Evolutionary conservation across 30 jellyfish, hydroid and myxozoan genomes (phyloP), one percentile per base, ranked within the genome.

Genomic region (Aurelia coerulea): DNA sequence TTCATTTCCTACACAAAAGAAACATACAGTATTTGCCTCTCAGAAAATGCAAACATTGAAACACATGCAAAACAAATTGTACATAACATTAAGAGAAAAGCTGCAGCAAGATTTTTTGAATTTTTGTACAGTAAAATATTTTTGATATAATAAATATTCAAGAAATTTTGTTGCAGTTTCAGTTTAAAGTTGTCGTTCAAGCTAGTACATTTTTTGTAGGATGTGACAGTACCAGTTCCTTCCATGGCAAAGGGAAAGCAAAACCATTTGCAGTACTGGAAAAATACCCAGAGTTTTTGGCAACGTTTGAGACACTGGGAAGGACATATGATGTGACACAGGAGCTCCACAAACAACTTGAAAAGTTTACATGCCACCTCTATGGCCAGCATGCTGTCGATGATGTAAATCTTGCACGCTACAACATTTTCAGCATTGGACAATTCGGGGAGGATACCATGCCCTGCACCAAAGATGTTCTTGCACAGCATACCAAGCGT

Each of bases 221-320:
- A 56, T 77, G 65, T 29, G 77, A 62, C 76, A 19, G 65, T 23
- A 77, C 79, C 58, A 77, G 88, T 77, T 78, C 88, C 77, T 77
- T 77, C 62, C 31, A 53, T 53, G 76, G 77, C n/a, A 77, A 77
- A 63, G 49, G 77, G 49, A 77, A 77, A 63, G 49, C 60, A 19
- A 56, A 77, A 32, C 78, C 77, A 39, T 77, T 77, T 78, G 62
- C 58, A 35, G 49, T 77, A 33, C 62, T 33, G 35, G 65, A 63
- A 19, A 59, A 62, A 59, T 56, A 63, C 49, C 41, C 32, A 54
- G 88, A 77, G 15, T 77, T 19, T 62, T 34, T 56, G 35, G 77
- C 18, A 19, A 78, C 88, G 10, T 63, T 77, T 62, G 65, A 78
- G 49, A 29, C 31, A 33, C 76, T 77, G 33, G 88, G 88, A 77